phyloP scores from a whole-genome alignment of 2,888 invertebrate genomes.

The Arenicola marina region DNA sequence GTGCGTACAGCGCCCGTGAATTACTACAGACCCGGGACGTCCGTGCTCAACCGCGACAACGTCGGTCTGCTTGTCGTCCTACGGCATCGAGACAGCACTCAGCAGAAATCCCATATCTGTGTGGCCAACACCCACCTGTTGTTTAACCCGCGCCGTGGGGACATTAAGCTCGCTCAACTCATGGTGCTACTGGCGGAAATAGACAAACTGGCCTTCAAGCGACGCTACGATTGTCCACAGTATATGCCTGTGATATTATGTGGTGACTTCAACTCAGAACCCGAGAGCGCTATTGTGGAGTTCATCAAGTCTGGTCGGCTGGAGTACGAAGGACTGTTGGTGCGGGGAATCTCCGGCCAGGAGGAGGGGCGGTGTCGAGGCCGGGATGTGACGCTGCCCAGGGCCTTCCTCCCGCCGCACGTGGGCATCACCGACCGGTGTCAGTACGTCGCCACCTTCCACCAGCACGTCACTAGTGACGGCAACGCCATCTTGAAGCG shows the following conservation, averaged over 20 bases:
- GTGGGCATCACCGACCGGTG: constrained; percentile 64
- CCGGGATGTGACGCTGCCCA: constrained; percentile 17
- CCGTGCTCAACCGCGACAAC: constrained; percentile 82
- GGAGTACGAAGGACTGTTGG: constrained; percentile 50
- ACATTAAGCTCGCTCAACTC: constrained; percentile 87
- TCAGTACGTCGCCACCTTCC: constrained; percentile 46
- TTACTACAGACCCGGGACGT: constrained; percentile 67
- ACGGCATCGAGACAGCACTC: constrained; percentile 37
- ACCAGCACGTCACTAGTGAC: constrained; percentile 7
- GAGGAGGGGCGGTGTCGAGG: constrained; percentile 36
- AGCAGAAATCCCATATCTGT: constrained; percentile 1
- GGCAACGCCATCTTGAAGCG: neutral
- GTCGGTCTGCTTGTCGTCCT: constrained; percentile 82
- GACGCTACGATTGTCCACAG: neutral
- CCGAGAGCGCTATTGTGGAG: constrained; percentile 73
- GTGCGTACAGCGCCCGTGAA: constrained; percentile 74
- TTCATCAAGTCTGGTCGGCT: constrained; percentile 72
- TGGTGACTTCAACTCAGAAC: constrained; percentile 90
- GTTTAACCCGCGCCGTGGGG: constrained; percentile 87
- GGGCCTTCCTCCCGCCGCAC: constrained; percentile 52
- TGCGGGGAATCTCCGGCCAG: constrained; percentile 52
- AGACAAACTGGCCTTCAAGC: constrained; percentile 69
- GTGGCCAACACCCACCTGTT: constrained; percentile 83
- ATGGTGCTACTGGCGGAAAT: constrained; percentile 83
- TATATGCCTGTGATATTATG: constrained; percentile 83